These are phyloP conservation scores for Ivindomyrus marchei DNA, from an alignment of 2,113 vertebrate species.

Conservation along the genomic window DNA sequence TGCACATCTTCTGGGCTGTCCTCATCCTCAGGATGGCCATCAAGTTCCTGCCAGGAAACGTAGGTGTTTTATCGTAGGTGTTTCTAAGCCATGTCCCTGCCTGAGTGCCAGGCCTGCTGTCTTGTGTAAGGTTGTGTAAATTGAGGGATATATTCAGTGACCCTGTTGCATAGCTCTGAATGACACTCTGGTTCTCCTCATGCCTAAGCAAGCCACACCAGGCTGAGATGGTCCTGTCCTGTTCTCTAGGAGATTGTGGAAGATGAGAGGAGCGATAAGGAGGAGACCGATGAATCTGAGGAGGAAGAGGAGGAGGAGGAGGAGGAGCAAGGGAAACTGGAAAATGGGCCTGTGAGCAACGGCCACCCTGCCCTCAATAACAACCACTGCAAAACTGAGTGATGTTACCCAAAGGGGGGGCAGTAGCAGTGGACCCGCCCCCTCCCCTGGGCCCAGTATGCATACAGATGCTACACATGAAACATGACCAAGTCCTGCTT, in stretches of 20 bases:
- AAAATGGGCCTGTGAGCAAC: slow-evolving; percentile 71
- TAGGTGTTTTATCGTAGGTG: slow-evolving; percentile 39
- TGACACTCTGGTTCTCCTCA: neutral
- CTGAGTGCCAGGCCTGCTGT: neutral
- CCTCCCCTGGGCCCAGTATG: neutral
- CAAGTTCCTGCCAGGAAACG: slow-evolving; percentile 88
- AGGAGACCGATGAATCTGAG: slow-evolving; percentile 79
- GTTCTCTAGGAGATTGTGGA: slow-evolving; percentile 63
- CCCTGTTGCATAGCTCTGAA: neutral
- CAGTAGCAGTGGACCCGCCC: neutral
- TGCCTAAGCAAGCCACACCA: neutral
- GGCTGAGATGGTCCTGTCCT: neutral
- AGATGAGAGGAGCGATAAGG: slow-evolving; percentile 83
- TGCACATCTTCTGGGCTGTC: slow-evolving; percentile 86
- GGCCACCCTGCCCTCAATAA: slow-evolving; percentile 73
- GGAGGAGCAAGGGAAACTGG: slow-evolving; percentile 15
- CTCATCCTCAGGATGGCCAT: slow-evolving; percentile 89
- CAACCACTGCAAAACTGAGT: slow-evolving; percentile 68
- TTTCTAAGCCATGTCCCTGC: neutral
- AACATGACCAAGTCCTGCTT: neutral
- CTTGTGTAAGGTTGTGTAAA: neutral
- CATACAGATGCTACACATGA: neutral
- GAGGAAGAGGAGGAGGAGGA: slow-evolving; percentile 63
- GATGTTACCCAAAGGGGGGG: slow-evolving; percentile 27
- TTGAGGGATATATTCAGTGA: neutral